phyloP scores from a whole-genome alignment of 2,797 vertebrate genomes.

The Glyptemys insculpta region DNA sequence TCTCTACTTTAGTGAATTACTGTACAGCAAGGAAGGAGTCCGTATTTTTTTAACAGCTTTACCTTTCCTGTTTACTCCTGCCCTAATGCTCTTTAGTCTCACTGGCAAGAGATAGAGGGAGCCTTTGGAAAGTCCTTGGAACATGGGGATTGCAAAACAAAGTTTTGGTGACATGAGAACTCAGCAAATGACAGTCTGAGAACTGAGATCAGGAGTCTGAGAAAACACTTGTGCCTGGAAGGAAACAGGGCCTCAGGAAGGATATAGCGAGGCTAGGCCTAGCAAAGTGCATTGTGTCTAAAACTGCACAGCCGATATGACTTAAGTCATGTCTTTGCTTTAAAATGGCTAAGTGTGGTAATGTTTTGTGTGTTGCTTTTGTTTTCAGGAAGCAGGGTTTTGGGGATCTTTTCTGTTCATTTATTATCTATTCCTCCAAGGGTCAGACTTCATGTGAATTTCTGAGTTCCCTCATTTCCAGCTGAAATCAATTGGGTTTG shows the following conservation, averaged over 20 bases:
- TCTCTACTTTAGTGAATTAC: background rate
- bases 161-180: conserved; percentile 36
- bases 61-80: conserved; percentile 50
- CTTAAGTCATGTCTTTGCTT: background rate
- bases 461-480: background rate
- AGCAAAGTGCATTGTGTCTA: conserved; percentile 29
- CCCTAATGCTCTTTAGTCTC: background rate
- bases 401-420: background rate
- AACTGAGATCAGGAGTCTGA: background rate
- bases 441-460: background rate
- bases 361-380: conserved; percentile 45
- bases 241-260: conserved; percentile 72
- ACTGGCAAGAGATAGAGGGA: background rate
- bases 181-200: conserved; percentile 21
- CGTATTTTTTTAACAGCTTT: background rate
- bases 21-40: background rate
- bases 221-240: conserved; percentile 35
- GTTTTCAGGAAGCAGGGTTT: conserved; percentile 27
- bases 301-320: background rate
- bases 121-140: conserved; percentile 60
- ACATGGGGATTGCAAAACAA: conserved; percentile 57
- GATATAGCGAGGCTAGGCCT: conserved; percentile 29
- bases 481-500: background rate
- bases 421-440: background rate
- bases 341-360: background rate